Evolutionary conservation across 2,888 invertebrate species (phyloP).

Genomic region (Aleiodes leptofemur): DNA sequence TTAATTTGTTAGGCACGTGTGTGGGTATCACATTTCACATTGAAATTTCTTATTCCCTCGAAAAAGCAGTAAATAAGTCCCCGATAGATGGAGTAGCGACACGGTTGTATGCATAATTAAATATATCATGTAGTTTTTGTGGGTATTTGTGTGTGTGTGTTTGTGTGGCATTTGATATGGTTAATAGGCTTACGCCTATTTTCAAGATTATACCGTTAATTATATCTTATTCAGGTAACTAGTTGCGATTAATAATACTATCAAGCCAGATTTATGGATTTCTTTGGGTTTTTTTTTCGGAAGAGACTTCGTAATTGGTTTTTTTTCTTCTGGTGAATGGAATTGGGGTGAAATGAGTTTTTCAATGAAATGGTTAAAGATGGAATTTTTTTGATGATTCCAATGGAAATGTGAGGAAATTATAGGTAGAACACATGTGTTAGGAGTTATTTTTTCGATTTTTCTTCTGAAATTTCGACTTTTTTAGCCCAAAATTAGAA

Average conservation of each 20-base stretch:
- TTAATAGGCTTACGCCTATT: conserved; percentile 15
- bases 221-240: conserved; percentile 4
- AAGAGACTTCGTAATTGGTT: not conserved
- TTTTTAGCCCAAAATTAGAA: too few relatives aligned
- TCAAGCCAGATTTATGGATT: not conserved
- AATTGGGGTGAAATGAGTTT: too few relatives aligned
- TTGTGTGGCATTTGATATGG: conserved; percentile 26
- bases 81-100: conserved; percentile 36
- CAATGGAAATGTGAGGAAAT: too few relatives aligned
- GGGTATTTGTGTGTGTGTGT: too few relatives aligned
- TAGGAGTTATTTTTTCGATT: too few relatives aligned
- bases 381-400: too few relatives aligned
- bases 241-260: conserved; percentile 28
- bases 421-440: too few relatives aligned
- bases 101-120: conserved; percentile 31
- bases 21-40: conserved; percentile 29
- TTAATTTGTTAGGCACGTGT: conserved; percentile 27
- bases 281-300: not conserved
- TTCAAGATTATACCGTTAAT: conserved; percentile 32
- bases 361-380: too few relatives aligned
- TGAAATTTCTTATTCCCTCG: conserved; percentile 6
- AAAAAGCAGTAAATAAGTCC: conserved; percentile 30
- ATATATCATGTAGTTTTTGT: conserved; percentile 19
- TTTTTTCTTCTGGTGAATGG: too few relatives aligned
- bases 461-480: too few relatives aligned